Evolutionary conservation across 1,140 invertebrate species (phyloP).

Genomic region (Pristionchus pacificus): DNA sequence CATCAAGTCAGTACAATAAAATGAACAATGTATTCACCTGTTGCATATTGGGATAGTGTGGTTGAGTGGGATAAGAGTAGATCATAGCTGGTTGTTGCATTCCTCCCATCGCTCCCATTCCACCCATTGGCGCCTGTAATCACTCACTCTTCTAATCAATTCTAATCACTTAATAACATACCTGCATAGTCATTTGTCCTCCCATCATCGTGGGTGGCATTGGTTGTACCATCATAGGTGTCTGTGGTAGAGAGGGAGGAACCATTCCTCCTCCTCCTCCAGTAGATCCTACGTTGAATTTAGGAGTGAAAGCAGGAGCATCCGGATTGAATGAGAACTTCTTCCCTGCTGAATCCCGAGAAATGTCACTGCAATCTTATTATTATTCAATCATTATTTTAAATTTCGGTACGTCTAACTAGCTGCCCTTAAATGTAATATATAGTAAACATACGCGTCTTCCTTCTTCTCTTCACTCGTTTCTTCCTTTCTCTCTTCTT

Average conservation of each 20-base stretch:
- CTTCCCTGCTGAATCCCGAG: background rate
- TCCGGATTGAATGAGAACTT: conserved; percentile 28
- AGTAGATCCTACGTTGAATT: background rate
- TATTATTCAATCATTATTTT: background rate
- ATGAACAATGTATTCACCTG: background rate
- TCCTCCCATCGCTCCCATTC: background rate
- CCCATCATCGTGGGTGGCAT: background rate
- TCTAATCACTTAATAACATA: too few relatives aligned
- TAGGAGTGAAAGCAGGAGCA: conserved; percentile 15
- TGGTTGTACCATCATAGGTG: too few relatives aligned
- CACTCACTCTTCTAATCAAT: too few relatives aligned
- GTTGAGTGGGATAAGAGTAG: background rate
- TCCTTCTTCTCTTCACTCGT: too few relatives aligned
- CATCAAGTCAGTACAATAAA: too few relatives aligned
- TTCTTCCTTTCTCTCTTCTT: too few relatives aligned
- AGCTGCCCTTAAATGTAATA: too few relatives aligned
- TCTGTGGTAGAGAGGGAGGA: too few relatives aligned
- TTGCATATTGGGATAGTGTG: background rate
- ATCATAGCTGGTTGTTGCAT: background rate
- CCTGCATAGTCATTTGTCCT: background rate
- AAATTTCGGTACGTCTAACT: too few relatives aligned
- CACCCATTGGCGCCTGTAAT: too few relatives aligned
- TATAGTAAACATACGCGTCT: too few relatives aligned
- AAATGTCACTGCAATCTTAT: background rate
- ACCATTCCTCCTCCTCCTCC: background rate